Conservation (phyloP, 2,113 vertebrate species). For the Octodon degus region DNA sequence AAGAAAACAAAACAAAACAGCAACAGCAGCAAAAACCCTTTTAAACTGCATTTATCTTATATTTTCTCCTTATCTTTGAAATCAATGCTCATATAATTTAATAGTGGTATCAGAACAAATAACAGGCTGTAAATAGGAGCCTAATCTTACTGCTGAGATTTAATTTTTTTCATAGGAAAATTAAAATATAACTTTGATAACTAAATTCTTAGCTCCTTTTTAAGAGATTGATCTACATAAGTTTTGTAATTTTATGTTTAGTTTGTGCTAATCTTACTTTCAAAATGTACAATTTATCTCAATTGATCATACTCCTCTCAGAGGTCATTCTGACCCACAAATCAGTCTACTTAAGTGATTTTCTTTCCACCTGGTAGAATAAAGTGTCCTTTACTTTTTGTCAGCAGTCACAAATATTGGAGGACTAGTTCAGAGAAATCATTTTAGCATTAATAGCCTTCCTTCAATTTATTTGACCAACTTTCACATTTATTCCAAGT, state of each 20-base stretch:
- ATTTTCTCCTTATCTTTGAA: constrained; percentile 26
- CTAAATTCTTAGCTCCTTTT: constrained; percentile 27
- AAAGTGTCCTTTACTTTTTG: constrained; percentile 65
- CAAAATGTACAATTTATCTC: constrained; percentile 73
- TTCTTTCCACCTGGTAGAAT: constrained; percentile 55
- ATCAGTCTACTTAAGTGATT: constrained; percentile 67
- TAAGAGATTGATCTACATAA: constrained; percentile 44
- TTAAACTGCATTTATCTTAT: not conserved
- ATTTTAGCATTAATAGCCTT: constrained; percentile 47
- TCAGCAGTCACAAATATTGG: constrained; percentile 69
- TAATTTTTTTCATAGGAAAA: constrained; percentile 29
- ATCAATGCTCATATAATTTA: not conserved
- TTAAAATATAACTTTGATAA: constrained; percentile 54
- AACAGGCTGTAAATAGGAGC: not conserved
- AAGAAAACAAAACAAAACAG: not conserved
- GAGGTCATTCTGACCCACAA: constrained; percentile 88
- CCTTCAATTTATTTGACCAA: constrained; percentile 63
- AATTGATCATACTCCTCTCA: constrained; percentile 66
- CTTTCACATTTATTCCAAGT: constrained; percentile 51
- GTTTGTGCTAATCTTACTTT: constrained; percentile 51
- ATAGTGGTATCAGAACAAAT: not conserved
- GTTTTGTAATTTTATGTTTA: constrained; percentile 62
- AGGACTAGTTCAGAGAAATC: constrained; percentile 63
- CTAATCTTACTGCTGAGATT: constrained; percentile 37
- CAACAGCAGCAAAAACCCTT: not conserved